phyloP scores from a whole-genome alignment of 1,140 invertebrate genomes.

The Asbolus verrucosus region DNA sequence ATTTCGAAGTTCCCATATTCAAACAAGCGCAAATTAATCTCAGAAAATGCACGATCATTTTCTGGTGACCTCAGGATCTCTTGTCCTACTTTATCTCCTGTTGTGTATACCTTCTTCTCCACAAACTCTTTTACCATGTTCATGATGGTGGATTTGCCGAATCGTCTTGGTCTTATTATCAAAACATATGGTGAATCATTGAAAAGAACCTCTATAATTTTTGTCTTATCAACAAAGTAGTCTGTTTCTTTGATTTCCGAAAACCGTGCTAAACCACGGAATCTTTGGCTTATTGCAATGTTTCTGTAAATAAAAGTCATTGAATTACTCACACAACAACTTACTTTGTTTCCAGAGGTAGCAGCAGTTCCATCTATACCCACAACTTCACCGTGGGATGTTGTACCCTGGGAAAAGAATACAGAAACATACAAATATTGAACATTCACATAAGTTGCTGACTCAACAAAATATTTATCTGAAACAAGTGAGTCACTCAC shows the following conservation, averaged over 20 bases:
- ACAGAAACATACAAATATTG: no score
- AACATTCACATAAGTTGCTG: no score
- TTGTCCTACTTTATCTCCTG: constrained; percentile 17
- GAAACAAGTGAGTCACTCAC: no score
- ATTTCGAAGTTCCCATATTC: constrained; percentile 11
- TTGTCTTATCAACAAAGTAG: constrained; percentile 18
- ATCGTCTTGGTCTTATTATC: constrained; percentile 1
- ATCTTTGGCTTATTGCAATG: constrained; percentile 7
- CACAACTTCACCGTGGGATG: constrained; percentile 2
- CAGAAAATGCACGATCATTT: no score
- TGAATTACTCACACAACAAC: constrained; percentile 12
- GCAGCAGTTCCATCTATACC: constrained; percentile 12
- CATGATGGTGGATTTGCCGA: constrained; percentile 14
- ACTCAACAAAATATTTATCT: no score
- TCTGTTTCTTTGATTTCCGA: constrained; percentile 5
- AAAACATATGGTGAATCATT: constrained; percentile 6
- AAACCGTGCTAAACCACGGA: background rate
- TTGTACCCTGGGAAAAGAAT: no score
- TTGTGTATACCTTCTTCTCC: constrained; percentile 12
- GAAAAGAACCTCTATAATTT: constrained; percentile 9
- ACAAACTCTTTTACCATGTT: constrained; percentile 22
- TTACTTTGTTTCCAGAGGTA: constrained; percentile 9
- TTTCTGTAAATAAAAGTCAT: constrained; percentile 20
- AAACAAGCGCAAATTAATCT: constrained; percentile 8
- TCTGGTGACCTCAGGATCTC: constrained; percentile 17